These are phyloP conservation scores for Eristalis arbustorum DNA, from an alignment of 2,888 invertebrate species.

Conservation along the genomic window DNA sequence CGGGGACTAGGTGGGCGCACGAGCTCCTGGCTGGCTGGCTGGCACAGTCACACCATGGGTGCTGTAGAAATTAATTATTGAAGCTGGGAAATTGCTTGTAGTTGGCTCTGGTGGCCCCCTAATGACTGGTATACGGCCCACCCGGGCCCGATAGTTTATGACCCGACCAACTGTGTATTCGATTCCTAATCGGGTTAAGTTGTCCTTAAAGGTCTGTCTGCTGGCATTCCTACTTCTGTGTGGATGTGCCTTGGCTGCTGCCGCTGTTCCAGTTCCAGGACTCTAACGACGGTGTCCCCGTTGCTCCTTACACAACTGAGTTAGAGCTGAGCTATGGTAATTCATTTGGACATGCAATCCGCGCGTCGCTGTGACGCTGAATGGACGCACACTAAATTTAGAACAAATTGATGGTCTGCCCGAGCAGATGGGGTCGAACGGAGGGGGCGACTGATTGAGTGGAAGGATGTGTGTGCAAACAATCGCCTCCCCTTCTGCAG, in stretches of 20 bases:
- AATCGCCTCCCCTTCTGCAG: neutral
- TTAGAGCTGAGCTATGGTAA: slow-evolving; percentile 29
- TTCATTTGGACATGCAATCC: slow-evolving; percentile 55
- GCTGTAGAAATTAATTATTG: slow-evolving; percentile 49
- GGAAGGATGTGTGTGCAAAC: slow-evolving; percentile 10
- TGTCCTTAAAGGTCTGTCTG: slow-evolving; percentile 37
- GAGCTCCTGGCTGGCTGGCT: neutral
- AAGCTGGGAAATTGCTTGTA: slow-evolving; percentile 41
- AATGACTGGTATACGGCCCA: slow-evolving; percentile 26
- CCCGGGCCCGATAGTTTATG: slow-evolving; percentile 35
- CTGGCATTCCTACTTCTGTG: neutral
- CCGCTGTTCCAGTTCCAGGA: neutral
- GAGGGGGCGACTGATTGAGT: slow-evolving; percentile 5
- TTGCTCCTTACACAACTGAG: neutral
- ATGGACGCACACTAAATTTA: slow-evolving; percentile 47
- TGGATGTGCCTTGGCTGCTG: neutral
- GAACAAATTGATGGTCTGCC: slow-evolving; percentile 9
- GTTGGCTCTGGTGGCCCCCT: slow-evolving; percentile 35
- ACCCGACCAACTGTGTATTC: slow-evolving; percentile 31
- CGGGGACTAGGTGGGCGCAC: neutral
- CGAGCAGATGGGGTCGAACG: neutral
- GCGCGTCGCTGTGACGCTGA: slow-evolving; percentile 1
- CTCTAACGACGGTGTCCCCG: neutral
- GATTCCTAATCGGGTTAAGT: slow-evolving; percentile 44
- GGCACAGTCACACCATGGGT: slow-evolving; percentile 17